phyloP scores from a whole-genome alignment of 2,888 invertebrate genomes.

The Seira ritae region DNA sequence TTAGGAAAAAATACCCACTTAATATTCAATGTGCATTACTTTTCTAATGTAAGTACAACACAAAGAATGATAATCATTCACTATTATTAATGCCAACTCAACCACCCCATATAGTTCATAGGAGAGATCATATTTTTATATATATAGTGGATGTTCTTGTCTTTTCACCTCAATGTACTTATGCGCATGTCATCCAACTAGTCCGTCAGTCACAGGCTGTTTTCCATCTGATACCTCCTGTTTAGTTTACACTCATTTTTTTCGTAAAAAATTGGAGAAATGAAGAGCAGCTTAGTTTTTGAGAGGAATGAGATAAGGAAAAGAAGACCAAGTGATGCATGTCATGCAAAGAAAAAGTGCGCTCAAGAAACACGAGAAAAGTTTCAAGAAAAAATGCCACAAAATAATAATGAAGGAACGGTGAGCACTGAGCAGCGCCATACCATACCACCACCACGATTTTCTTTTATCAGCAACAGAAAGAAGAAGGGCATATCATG shows the following conservation, averaged over 20 bases:
- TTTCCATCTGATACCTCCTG: slow-evolving; percentile 24
- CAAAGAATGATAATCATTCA: slow-evolving; percentile 4
- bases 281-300: slow-evolving; percentile 5
- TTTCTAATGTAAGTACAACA: slow-evolving; percentile 15
- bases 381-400: slow-evolving; percentile 18
- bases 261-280: neutral
- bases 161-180: slow-evolving; percentile 4
- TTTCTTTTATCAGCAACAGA: neutral
- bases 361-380: slow-evolving; percentile 24
- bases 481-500: slow-evolving; percentile 31
- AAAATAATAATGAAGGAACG: slow-evolving; percentile 16
- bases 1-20: slow-evolving; percentile 12
- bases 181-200: slow-evolving; percentile 38
- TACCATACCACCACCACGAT: slow-evolving; percentile 27
- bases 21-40: slow-evolving; percentile 54
- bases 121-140: neutral
- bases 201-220: slow-evolving; percentile 4
- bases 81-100: slow-evolving; percentile 53
- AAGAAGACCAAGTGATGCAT: slow-evolving; percentile 40
- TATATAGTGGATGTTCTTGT: slow-evolving; percentile 15
- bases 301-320: slow-evolving; percentile 31
- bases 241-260: slow-evolving; percentile 8
- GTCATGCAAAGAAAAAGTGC: slow-evolving; percentile 48
- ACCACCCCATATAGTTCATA: slow-evolving; percentile 40
- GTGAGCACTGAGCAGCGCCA: slow-evolving; percentile 6